Evolutionary conservation across 2,113 vertebrate species (phyloP), one percentile per base, ranked within the genome.

Genomic region (Alligator mississippiensis): DNA sequence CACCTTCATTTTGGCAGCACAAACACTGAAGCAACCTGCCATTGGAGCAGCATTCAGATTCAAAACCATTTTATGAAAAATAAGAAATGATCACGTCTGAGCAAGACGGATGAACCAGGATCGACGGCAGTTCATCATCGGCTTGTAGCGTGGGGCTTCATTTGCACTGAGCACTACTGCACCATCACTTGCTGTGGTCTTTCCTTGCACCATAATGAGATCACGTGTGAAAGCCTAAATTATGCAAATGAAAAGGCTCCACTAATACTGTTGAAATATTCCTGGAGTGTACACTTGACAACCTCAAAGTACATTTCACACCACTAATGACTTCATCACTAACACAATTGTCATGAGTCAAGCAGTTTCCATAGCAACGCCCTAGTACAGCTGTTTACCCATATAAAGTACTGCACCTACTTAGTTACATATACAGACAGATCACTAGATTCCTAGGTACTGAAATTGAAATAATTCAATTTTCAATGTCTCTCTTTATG

Each of bases 401-500:
- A 92, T 97, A 97, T 97, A 98, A 98, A 98, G 97, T 97, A 97
- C 97, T 96, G 97, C 97, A 98, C 97, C 98, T 98, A 98, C 97
- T 98, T 98, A 98, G 97, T 97, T 98, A 96, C 97, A 97, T 97
- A 98, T 98, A 98, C 98, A 98, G 97, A 97, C 97, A 98, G 98
- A 98, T 98, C 98, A 98, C 98, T 98, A 98, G 97, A 98, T 98
- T 98, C 97, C 97, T 98, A 98, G 98, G 98, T 98, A 98, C 96
- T 96, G 98, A 98, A 98, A 98, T 97, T 97, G 98, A 98, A 98
- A 98, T 98, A 98, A 98, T 98, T 98, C 98, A 98, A 98, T 98
- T 98, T 98, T 97, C 98, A 97, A 94, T 97, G 97, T 98, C 97
- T 98, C 97, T 97, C 97, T 98, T 98, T 98, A 98, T 98, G 97